Percentiles rank a stretch among this genome's conserved stretches.
Conservation (phyloP, 2,113 vertebrate genomes). For the Tricholaema leucomelas region DNA sequence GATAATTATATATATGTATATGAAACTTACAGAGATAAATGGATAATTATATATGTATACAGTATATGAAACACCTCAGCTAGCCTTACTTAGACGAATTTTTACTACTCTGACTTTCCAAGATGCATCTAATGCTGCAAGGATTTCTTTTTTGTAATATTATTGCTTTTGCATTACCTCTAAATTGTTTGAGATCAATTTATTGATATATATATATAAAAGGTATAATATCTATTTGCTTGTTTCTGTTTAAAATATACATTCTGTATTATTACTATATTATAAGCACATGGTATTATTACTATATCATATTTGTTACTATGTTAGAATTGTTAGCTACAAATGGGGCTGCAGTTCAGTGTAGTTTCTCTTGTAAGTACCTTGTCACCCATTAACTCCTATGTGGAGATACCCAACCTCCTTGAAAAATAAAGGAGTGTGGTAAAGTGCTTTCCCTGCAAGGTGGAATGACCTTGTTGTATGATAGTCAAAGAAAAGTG, state of each 20-base stretch:
- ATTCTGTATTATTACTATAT: too few species aligned
- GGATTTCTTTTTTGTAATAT: conserved; percentile 32
- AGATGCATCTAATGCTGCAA: not conserved
- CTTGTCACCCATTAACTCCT: not conserved
- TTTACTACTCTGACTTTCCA: not conserved
- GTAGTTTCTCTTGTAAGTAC: conserved; percentile 10
- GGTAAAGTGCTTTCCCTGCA: not conserved
- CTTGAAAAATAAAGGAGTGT: not conserved
- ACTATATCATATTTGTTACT: too few species aligned
- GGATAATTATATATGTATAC: not conserved
- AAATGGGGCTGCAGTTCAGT: not conserved
- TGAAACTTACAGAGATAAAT: too few species aligned
- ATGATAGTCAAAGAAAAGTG: not conserved
- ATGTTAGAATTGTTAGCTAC: not conserved
- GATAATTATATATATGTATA: not conserved
- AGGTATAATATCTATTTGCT: too few species aligned
- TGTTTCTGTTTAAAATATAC: too few species aligned
- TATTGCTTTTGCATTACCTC: not conserved
- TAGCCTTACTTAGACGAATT: not conserved
- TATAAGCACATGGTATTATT: too few species aligned
- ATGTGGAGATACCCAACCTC: not conserved
- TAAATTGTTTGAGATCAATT: not conserved
- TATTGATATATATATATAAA: too few species aligned
- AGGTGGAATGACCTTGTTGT: not conserved
- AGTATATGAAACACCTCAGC: not conserved